Conservation (phyloP, 2,888 invertebrate species). For the Dolomedes plantarius region DNA sequence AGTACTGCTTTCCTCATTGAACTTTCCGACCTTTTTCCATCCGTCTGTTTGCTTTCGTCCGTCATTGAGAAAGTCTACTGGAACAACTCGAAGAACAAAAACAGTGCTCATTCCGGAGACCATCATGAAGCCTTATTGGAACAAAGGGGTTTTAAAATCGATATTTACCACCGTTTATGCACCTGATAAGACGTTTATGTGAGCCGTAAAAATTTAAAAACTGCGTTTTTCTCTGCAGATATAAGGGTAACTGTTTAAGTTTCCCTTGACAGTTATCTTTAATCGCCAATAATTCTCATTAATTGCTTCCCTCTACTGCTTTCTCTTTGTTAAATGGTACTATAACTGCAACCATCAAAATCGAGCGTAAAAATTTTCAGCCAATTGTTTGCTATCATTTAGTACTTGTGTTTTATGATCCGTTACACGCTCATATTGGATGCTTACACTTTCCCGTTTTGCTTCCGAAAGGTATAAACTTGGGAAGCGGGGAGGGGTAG, state of each 20-base stretch:
- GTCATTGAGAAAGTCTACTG: neutral
- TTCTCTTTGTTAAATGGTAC: neutral
- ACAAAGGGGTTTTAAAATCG: neutral
- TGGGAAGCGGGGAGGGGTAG: too few species aligned
- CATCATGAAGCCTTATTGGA: neutral
- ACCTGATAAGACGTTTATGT: neutral
- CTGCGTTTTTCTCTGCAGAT: neutral
- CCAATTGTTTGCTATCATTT: neutral
- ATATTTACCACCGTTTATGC: neutral
- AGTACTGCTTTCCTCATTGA: neutral
- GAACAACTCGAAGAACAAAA: neutral
- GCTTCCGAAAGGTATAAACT: too few species aligned
- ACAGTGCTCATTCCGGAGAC: neutral
- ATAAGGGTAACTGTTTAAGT: neutral
- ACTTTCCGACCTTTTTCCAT: neutral
- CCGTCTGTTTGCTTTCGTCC: neutral
- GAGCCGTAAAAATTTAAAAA: conserved; percentile 3
- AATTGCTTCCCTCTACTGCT: neutral
- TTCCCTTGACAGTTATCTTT: neutral
- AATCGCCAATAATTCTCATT: neutral
- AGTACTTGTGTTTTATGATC: too few species aligned
- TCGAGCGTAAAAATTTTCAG: neutral
- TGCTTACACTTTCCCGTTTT: too few species aligned
- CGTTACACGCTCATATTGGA: too few species aligned
- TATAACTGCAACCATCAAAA: neutral